Percentiles rank a stretch among this genome's conserved stretches.
Conservation (phyloP, 2,113 vertebrate genomes). For the Pedionomus torquatus region DNA sequence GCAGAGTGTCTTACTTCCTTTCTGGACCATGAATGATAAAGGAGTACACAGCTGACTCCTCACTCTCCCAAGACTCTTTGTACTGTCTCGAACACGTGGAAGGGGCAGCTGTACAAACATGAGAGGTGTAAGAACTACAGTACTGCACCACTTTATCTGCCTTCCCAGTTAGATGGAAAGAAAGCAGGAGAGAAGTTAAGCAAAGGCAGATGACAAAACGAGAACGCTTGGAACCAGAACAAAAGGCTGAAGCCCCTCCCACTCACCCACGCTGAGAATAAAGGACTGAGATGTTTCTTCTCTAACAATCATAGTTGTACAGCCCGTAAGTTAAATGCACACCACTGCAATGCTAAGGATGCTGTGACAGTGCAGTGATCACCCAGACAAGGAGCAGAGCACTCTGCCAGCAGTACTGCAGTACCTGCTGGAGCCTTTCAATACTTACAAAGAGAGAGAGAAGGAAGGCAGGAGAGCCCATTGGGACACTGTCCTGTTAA, state of each 20-base stretch:
- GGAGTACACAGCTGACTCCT: slow-evolving; percentile 12
- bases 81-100: not conserved
- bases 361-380: slow-evolving; percentile 39
- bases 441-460: slow-evolving; percentile 99
- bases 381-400: slow-evolving; percentile 63
- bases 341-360: not conserved
- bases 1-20: not conserved
- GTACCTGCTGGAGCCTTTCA: slow-evolving; percentile 78
- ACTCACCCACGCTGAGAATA: slow-evolving; percentile 7
- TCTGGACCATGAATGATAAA: not conserved
- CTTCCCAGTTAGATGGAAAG: slow-evolving; percentile 41
- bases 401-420: slow-evolving; percentile 40
- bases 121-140: not conserved
- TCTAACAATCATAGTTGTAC: not conserved
- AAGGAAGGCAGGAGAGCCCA: slow-evolving; percentile 99
- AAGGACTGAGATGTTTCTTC: not conserved
- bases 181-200: slow-evolving; percentile 55
- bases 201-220: slow-evolving; percentile 49
- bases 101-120: not conserved
- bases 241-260: slow-evolving; percentile 45
- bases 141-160: slow-evolving; percentile 14
- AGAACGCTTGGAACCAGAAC: slow-evolving; percentile 40
- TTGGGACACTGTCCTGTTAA: slow-evolving; percentile 99
- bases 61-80: slow-evolving; percentile 4
- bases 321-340: not conserved